Evolutionary conservation across 2,888 invertebrate species (phyloP).

Genomic region (Myopa testacea): DNA sequence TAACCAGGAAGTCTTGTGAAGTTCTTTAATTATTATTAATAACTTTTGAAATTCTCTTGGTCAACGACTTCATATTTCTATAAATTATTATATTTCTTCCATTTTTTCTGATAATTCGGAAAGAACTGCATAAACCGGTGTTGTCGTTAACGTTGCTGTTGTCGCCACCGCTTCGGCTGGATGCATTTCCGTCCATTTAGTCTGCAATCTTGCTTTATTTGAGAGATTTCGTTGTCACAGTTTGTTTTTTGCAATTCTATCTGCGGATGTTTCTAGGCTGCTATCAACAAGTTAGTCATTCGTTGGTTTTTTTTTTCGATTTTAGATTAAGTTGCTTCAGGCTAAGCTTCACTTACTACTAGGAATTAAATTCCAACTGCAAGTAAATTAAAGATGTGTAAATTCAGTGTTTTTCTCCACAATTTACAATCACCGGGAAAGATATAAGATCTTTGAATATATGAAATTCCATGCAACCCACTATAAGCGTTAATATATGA

Average conservation of each 20-base stretch:
- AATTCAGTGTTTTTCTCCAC: not conserved
- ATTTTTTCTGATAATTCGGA: not conserved
- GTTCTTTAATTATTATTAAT: not conserved
- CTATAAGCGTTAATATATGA: not conserved
- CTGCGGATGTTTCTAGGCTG: not conserved
- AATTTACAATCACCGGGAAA: not conserved
- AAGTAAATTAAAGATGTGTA: no score
- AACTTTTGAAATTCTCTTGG: not conserved
- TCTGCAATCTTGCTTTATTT: not conserved
- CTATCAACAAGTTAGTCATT: constrained; percentile 12
- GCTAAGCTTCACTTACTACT: no score
- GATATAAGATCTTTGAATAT: not conserved
- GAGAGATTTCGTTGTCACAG: no score
- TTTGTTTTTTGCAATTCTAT: not conserved
- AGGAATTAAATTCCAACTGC: no score
- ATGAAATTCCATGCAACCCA: not conserved
- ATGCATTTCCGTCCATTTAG: not conserved
- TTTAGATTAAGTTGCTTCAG: not conserved
- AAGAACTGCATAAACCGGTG: not conserved
- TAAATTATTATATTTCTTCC: not conserved
- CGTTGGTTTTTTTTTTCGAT: not conserved
- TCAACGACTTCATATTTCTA: not conserved
- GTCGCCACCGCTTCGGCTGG: not conserved
- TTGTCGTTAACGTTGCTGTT: not conserved
- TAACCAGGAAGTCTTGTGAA: not conserved